Evolutionary conservation across 2,113 vertebrate genomes (phyloP), one percentile per base, ranked within the genome.

Genomic region (Oenanthe oenanthe): DNA sequence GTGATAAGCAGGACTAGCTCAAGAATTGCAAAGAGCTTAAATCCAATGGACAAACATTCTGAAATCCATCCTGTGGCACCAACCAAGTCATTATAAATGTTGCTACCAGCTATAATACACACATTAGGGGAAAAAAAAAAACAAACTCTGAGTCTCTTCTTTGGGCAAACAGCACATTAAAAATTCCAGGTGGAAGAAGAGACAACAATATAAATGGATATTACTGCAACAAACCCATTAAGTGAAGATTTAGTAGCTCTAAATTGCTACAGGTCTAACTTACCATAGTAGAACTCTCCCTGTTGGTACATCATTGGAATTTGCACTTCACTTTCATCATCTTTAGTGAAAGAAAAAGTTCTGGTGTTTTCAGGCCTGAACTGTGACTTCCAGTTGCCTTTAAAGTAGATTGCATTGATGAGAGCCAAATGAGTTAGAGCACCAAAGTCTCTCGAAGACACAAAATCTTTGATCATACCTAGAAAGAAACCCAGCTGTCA

Each of bases 291-390:
- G 98, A 99, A 99, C 94, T 99, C 99, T 93, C 99, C 99, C 96
- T 99, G 99, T 70, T 99, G 99, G 98, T 99, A 99, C 99, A 99
- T 99, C 99, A 99, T 99, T 54, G 99, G 98, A 73, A 99, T 99
- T 97, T 99, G 99, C 34, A 99, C 99, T 94, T 99, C 99, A 72
- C 98, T 99, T 97, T 99, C 99, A 65, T 99, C 99, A 77, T 99
- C 99, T 97, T 98, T 99, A 95, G 99, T 99, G 96, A 99, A 99
- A 85, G 99, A 99, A 97, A 99, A 99, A 15, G 99, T 99, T 95
- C 99, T 98, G 71, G 99, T 99, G 88, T 99, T 99, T 92, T 99
- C 99, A 28, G 99, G 99, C 89, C 99, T 98, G 97, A 99, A 99
- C 94, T 99, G 99, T 91, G 99, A 99, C 96, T 99, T 99, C 99